These are phyloP conservation scores for Lethocerus indicus DNA, from an alignment of 1,140 invertebrate genomes.

Conservation along the genomic window DNA sequence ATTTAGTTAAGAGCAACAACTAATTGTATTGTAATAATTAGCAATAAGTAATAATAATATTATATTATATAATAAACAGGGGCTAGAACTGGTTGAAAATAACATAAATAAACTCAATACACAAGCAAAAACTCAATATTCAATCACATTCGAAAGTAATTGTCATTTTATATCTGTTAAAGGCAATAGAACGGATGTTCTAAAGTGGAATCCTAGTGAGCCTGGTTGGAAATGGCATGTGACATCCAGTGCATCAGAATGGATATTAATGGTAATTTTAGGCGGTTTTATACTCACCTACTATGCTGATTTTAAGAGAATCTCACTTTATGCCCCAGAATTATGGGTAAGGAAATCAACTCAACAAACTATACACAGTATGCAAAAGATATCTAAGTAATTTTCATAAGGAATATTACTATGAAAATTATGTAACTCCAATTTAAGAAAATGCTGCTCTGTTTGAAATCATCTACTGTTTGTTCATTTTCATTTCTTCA, in stretches of 20 bases:
- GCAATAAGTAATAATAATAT: neutral
- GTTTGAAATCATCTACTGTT: too few species aligned
- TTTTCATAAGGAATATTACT: too few species aligned
- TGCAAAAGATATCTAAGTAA: too few species aligned
- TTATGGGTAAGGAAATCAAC: constrained; percentile 11
- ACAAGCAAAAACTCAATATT: too few species aligned
- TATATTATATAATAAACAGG: too few species aligned
- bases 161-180: neutral
- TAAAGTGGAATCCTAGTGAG: constrained; percentile 6
- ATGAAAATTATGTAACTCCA: too few species aligned
- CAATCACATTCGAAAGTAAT: too few species aligned
- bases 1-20: neutral
- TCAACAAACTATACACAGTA: too few species aligned
- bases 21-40: neutral
- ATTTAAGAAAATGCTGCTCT: too few species aligned
- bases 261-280: neutral
- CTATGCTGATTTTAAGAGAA: constrained; percentile 12
- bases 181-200: constrained; percentile 2
- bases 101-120: too few species aligned
- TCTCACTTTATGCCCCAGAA: constrained; percentile 9
- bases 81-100: too few species aligned
- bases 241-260: constrained; percentile 5
- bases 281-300: constrained; percentile 12
- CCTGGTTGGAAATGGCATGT: constrained; percentile 10
- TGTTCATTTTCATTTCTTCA: too few species aligned